A percentile compares a stretch with the other conserved stretches of the same genome.
Evolutionary conservation across 2,113 vertebrate species (phyloP).

Genomic region (Empidonax traillii): DNA sequence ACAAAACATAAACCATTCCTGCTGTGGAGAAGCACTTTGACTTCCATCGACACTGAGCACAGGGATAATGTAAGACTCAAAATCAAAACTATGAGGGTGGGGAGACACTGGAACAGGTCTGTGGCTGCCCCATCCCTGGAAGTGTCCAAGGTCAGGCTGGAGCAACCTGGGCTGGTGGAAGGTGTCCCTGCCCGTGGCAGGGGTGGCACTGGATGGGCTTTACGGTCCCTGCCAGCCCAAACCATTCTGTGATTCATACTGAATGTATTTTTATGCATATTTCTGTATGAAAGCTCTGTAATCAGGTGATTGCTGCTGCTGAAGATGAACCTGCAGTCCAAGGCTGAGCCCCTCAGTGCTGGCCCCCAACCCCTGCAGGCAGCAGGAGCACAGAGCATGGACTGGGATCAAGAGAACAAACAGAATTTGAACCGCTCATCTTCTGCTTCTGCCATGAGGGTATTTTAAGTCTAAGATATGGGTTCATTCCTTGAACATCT

Average conservation of each 20-base stretch:
- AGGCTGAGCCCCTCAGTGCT: neutral
- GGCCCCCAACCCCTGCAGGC: neutral
- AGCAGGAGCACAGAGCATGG: neutral
- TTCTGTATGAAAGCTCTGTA: neutral
- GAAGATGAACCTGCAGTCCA: neutral
- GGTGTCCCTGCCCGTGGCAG: neutral
- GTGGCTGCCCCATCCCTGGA: neutral
- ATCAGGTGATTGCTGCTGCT: neutral
- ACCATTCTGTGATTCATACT: fast-evolving
- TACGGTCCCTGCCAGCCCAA: neutral
- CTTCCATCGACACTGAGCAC: neutral
- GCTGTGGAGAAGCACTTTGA: fast-evolving
- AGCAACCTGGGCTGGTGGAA: neutral
- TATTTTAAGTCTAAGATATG: slow-evolving; percentile 62
- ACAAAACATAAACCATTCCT: neutral
- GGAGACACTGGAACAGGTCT: neutral
- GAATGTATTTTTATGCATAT: neutral
- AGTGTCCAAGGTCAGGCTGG: neutral
- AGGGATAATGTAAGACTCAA: neutral
- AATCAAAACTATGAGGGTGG: fast-evolving
- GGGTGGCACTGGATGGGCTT: neutral
- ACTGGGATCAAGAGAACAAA: slow-evolving; percentile 37
- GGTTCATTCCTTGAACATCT: slow-evolving; percentile 55
- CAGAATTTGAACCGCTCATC: slow-evolving; percentile 10
- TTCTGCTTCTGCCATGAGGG: slow-evolving; percentile 10